A percentile compares a stretch with the other conserved stretches of the same genome.
These are phyloP conservation scores for Chaetophractus vellerosus DNA, from an alignment of 2,797 vertebrate species.

Conservation along the genomic window DNA sequence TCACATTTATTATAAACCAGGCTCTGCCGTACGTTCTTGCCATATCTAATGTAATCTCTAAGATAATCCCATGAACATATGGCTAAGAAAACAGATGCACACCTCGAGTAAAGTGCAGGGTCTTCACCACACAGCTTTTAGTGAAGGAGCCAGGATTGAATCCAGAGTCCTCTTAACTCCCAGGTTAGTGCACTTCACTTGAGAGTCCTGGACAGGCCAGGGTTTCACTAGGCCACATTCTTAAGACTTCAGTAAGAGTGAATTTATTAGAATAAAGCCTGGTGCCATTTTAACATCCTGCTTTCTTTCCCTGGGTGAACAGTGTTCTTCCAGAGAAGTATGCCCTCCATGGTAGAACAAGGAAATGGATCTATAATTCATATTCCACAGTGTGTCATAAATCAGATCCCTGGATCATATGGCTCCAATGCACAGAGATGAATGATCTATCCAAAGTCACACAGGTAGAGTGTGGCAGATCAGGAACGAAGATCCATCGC, in stretches of 20 bases:
- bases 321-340: not conserved
- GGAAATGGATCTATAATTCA: not conserved
- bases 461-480: not conserved
- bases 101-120: not conserved
- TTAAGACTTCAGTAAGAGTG: not conserved
- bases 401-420: not conserved
- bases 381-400: not conserved
- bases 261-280: not conserved
- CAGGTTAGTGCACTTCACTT: not conserved
- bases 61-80: not conserved
- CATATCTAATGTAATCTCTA: not conserved
- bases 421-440: not conserved
- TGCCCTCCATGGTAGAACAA: accelerated
- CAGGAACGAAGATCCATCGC: not conserved
- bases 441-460: not conserved
- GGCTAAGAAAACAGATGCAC: not conserved
- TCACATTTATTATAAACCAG: not conserved
- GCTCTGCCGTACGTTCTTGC: not conserved
- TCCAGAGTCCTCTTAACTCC: not conserved
- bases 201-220: not conserved
- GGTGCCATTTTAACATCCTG: not conserved
- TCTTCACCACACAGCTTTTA: not conserved
- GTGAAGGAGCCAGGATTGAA: not conserved
- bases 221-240: not conserved
- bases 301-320: not conserved